Conservation (phyloP, 2,888 invertebrate genomes). For the Parthenolecanium corni region DNA sequence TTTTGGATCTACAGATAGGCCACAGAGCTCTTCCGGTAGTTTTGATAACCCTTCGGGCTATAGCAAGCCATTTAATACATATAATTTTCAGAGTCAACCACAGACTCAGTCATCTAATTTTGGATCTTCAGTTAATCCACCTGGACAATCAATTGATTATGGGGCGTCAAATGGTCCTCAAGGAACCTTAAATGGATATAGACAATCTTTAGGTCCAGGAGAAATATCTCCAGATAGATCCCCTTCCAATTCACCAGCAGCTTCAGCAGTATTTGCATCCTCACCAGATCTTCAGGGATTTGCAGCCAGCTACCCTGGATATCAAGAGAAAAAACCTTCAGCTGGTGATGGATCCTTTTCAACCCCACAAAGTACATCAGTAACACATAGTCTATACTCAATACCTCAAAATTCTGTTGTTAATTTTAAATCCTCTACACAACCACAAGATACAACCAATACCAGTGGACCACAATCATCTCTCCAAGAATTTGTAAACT, state of each 20-base stretch:
- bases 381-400: conserved; percentile 30
- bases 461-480: conserved; percentile 33
- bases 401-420: conserved; percentile 33
- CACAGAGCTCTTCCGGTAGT: conserved; percentile 33
- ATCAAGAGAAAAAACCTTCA: conserved; percentile 32
- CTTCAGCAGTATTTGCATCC: conserved; percentile 33
- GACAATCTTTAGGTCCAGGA: conserved; percentile 34
- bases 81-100: conserved; percentile 32
- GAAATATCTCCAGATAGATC: conserved; percentile 33
- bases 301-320: conserved; percentile 28
- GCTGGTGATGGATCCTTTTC: conserved; percentile 30
- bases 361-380: conserved; percentile 33
- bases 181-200: conserved; percentile 38
- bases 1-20: conserved; percentile 33
- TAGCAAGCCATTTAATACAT: conserved; percentile 32
- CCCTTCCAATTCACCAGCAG: conserved; percentile 34
- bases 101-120: conserved; percentile 33
- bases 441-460: conserved; percentile 34
- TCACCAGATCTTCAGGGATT: conserved; percentile 34
- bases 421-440: conserved; percentile 31
- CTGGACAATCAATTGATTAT: conserved; percentile 31
- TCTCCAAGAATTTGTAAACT: conserved; percentile 34
- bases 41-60: conserved; percentile 33
- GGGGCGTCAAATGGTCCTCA: conserved; percentile 33
- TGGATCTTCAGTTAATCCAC: conserved; percentile 30